These are phyloP conservation scores for Eupithecia dodoneata DNA, from an alignment of 2,888 invertebrate species.

Conservation along the genomic window DNA sequence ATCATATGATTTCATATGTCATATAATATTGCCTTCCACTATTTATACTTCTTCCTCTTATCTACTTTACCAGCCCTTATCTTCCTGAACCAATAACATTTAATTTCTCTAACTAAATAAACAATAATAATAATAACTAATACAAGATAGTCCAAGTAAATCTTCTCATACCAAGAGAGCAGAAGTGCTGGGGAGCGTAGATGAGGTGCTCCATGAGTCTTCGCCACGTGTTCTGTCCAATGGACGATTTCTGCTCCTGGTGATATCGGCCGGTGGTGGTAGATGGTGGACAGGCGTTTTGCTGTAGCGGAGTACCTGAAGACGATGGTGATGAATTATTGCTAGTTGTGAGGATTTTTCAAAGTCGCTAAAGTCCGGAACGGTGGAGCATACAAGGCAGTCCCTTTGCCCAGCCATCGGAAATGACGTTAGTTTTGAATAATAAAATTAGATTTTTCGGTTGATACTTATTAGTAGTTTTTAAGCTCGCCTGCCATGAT, in stretches of 20 bases:
- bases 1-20: too few relatives aligned
- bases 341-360: not conserved
- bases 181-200: slow-evolving; percentile 62
- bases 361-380: too few relatives aligned
- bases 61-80: not conserved
- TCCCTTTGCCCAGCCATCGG: too few relatives aligned
- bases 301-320: slow-evolving; percentile 59
- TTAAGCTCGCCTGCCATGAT: too few relatives aligned
- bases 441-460: too few relatives aligned
- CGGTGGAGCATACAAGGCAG: too few relatives aligned
- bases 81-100: not conserved
- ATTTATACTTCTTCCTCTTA: not conserved
- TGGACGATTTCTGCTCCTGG: slow-evolving; percentile 85
- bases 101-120: not conserved
- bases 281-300: slow-evolving; percentile 58
- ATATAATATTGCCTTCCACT: not conserved
- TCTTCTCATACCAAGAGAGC: slow-evolving; percentile 62
- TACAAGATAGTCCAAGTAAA: slow-evolving; percentile 60
- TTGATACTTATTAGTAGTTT: too few relatives aligned
- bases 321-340: slow-evolving; percentile 15
- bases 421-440: too few relatives aligned
- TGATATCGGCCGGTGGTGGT: slow-evolving; percentile 76
- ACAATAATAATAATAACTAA: slow-evolving; percentile 41
- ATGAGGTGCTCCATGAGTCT: slow-evolving; percentile 83
- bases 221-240: slow-evolving; percentile 87